Evolutionary conservation across 2,888 invertebrate species (phyloP).

Genomic region (Carterocephalus palaemon): DNA sequence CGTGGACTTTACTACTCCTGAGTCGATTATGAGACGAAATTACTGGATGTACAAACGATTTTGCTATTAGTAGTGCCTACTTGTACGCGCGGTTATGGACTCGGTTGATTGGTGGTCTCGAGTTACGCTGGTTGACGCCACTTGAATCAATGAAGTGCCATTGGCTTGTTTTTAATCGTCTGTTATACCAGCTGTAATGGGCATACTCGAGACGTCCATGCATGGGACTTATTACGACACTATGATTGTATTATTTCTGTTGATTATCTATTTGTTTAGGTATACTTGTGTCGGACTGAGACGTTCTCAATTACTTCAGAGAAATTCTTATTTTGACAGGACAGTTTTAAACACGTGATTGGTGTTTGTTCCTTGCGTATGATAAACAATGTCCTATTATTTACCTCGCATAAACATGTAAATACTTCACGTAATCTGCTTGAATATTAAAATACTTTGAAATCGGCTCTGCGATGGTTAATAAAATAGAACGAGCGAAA

Average conservation of each 20-base stretch:
- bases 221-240: slow-evolving; percentile 29
- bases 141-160: slow-evolving; percentile 72
- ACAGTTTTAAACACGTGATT: too few relatives aligned
- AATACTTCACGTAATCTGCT: too few relatives aligned
- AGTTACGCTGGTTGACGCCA: slow-evolving; percentile 62
- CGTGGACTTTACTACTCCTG: neutral
- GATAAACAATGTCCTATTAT: too few relatives aligned
- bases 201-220: slow-evolving; percentile 36
- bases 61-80: slow-evolving; percentile 7
- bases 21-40: slow-evolving; percentile 10
- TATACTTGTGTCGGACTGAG: slow-evolving; percentile 5
- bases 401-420: too few relatives aligned
- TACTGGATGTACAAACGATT: slow-evolving; percentile 19
- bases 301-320: slow-evolving; percentile 4
- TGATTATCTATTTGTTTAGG: slow-evolving; percentile 6
- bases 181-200: slow-evolving; percentile 73
- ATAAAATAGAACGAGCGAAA: neutral
- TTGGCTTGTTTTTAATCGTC: slow-evolving; percentile 72
- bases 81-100: slow-evolving; percentile 8
- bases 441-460: too few relatives aligned
- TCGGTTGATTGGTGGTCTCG: slow-evolving; percentile 61
- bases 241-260: slow-evolving; percentile 15
- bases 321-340: slow-evolving; percentile 3
- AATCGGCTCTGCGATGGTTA: neutral
- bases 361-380: too few relatives aligned